Base-by-base conservation (phyloP, 2,888 invertebrate species). In the Chrysomela aeneicollis region DNA sequence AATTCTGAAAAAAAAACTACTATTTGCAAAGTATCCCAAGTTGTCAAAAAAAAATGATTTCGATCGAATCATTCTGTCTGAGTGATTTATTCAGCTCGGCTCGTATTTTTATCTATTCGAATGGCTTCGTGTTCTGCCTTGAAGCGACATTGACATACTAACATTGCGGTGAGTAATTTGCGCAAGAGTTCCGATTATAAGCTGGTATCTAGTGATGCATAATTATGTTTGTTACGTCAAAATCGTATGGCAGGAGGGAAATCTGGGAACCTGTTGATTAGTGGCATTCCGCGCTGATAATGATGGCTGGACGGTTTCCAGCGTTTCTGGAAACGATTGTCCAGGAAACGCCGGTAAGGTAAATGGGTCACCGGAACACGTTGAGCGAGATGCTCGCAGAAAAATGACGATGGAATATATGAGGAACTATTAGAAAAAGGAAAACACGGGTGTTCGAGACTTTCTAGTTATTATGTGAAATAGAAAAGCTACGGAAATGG, bases 121-220 rank as follows among this genome's bases (percentile, higher is more conserved):
- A 59, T 64, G 61, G 63, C 64, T 65, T 63, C 65, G 57, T 1
- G 61, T 65, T 68, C 60, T 63, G 67, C 70, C 68, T 69, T 69
- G 71, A 66, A 64, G 63, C 72, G 73, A 71, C 76, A 76, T 76
- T 76, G 76, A 72, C 76, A 73, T 70, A 73, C 70, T 76, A 74
- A 76, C 76, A 76, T 76, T 76, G 76, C 68, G 57, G 26, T 59
- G 46, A 51, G 53, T n/a, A 30, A 61, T 65, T 65, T 61, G 60
- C 59, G 59, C 60, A 66, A 63, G 37, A 35, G 37, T 46, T 57
- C 26, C 57, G 22, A 30, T 57, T 15, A 42, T 17, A 26, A 18
- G 12, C 12, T 12, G 35, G 9, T 35, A 12, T 26, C 26, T 26
- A 26, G 26, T 6, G 26, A 26, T 26, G 6, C 26, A 26, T 26